Percentiles rank a stretch among this genome's conserved stretches.
phyloP scores from a whole-genome alignment of 2,797 vertebrate genomes.

The Microhierax caerulescens region DNA sequence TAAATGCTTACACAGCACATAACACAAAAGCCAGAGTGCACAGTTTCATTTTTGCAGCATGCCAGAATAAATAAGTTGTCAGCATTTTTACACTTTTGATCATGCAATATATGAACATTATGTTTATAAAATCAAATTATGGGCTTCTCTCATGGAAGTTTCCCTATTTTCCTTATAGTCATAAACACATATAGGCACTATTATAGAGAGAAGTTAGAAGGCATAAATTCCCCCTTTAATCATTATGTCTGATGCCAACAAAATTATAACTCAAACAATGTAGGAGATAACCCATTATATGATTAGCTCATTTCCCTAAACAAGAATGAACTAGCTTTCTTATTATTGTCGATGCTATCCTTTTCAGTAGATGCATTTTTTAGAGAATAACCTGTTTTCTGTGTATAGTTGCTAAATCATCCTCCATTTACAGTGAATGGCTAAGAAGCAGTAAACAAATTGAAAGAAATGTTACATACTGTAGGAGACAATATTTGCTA shows the following conservation, averaged over 20 bases:
- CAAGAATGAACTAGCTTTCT: conserved; percentile 29
- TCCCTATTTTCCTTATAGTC: conserved; percentile 48
- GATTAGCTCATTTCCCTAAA: conserved; percentile 68
- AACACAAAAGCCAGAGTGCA: neutral
- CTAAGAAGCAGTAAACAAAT: neutral
- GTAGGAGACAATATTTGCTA: neutral
- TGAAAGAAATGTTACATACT: neutral
- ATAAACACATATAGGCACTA: conserved; percentile 19
- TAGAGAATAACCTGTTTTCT: neutral
- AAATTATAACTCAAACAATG: conserved; percentile 64
- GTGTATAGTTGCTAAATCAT: neutral
- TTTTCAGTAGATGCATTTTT: neutral
- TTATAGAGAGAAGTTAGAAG: neutral
- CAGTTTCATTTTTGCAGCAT: neutral
- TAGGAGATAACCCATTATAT: conserved; percentile 47
- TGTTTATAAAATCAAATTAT: conserved; percentile 65
- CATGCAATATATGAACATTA: conserved; percentile 35
- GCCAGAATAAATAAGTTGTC: conserved; percentile 65
- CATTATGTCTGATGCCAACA: conserved; percentile 8
- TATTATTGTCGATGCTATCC: conserved; percentile 19
- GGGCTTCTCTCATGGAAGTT: conserved; percentile 35
- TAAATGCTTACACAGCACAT: neutral
- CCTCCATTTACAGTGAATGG: neutral
- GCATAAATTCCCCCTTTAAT: conserved; percentile 13
- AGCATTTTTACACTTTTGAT: conserved; percentile 67